A percentile compares a stretch with the other conserved stretches of the same genome.
Evolutionary conservation across 2,113 vertebrate species (phyloP).

Genomic region (Poecilia latipinna): DNA sequence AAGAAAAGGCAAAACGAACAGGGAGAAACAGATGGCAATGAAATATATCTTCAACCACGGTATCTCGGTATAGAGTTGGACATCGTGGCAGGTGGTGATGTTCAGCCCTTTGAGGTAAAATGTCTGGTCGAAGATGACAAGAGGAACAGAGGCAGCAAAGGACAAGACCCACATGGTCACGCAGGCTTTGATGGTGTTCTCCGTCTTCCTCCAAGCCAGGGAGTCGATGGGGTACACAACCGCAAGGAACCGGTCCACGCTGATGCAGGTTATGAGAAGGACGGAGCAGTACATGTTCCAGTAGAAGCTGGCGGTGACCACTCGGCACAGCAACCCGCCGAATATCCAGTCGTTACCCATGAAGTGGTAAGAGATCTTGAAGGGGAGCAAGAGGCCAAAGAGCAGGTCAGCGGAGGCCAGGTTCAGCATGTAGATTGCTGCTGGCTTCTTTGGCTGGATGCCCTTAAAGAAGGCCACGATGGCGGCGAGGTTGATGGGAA

Average conservation of each 20-base stretch:
- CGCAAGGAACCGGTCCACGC: constrained; percentile 89
- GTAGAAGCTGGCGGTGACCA: constrained; percentile 89
- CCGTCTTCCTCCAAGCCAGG: constrained; percentile 85
- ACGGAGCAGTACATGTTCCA: constrained; percentile 97
- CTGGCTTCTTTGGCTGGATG: constrained; percentile 88
- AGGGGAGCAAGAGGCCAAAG: constrained; percentile 87
- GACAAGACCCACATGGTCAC: constrained; percentile 85
- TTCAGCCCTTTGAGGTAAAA: constrained; percentile 72
- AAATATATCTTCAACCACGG: constrained; percentile 82
- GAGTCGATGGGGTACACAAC: constrained; percentile 93
- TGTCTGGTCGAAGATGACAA: constrained; percentile 86
- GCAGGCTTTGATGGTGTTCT: constrained; percentile 77
- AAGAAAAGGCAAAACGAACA: constrained; percentile 88
- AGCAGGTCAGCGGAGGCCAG: constrained; percentile 87
- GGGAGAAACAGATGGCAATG: constrained; percentile 79
- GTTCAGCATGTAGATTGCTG: constrained; percentile 92
- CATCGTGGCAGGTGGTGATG: constrained; percentile 89
- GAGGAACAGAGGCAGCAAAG: constrained; percentile 81
- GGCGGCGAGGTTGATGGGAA: constrained; percentile 87
- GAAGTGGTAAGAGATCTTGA: constrained; percentile 91
- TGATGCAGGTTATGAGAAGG: constrained; percentile 91
- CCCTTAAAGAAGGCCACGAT: constrained; percentile 82
- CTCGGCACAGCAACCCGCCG: constrained; percentile 83
- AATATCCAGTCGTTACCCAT: constrained; percentile 89
- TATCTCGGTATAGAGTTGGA: constrained; percentile 40